These are phyloP conservation scores for Mactromeris polynyma DNA, from an alignment of 2,888 invertebrate genomes.

Conservation along the genomic window DNA sequence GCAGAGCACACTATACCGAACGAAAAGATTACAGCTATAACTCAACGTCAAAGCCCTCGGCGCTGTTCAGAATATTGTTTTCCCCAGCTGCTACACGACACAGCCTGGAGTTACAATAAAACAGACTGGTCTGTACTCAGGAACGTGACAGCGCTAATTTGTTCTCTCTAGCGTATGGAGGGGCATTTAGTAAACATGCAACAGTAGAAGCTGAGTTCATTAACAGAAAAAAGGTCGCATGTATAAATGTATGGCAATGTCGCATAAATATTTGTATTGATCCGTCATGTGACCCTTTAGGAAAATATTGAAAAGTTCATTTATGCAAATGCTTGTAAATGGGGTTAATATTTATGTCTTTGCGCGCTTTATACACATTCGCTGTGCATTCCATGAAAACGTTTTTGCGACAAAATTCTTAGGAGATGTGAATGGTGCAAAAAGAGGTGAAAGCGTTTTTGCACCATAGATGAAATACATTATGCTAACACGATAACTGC, in stretches of 20 bases:
- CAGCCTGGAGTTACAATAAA: slow-evolving; percentile 24
- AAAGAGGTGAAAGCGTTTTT: too few species aligned
- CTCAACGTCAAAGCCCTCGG: slow-evolving; percentile 26
- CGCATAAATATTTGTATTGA: background rate
- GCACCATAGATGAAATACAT: too few species aligned
- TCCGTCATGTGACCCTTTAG: background rate
- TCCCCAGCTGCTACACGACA: slow-evolving; percentile 28
- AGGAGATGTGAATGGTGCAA: too few species aligned
- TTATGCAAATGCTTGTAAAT: too few species aligned
- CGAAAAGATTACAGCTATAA: slow-evolving; percentile 23
- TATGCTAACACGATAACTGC: too few species aligned
- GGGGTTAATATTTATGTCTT: too few species aligned
- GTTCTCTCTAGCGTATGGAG: slow-evolving; percentile 20
- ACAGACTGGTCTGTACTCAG: background rate
- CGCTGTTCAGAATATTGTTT: background rate
- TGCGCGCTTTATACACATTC: too few species aligned
- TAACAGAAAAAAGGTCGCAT: background rate
- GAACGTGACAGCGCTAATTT: slow-evolving; percentile 37
- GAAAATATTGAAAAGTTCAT: background rate
- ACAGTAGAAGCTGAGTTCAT: slow-evolving; percentile 15
- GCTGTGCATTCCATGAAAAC: too few species aligned
- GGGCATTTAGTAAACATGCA: slow-evolving; percentile 27
- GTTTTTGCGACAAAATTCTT: too few species aligned
- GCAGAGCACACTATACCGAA: background rate
- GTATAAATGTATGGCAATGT: background rate